Evolutionary conservation across 2,888 invertebrate species (phyloP).

Genomic region (Drosophila histrio): DNA sequence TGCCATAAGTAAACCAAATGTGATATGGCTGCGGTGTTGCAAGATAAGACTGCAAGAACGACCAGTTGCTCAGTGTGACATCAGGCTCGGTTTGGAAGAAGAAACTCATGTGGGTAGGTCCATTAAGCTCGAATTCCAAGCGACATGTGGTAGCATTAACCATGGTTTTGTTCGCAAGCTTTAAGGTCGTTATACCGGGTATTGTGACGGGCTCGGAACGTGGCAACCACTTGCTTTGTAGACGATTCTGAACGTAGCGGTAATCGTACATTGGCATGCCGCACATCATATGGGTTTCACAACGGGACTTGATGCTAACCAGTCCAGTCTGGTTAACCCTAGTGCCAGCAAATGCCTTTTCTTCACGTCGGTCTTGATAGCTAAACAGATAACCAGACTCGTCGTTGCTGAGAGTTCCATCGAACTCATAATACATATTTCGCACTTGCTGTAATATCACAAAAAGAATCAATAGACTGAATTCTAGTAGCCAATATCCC

Average conservation of each 20-base stretch:
- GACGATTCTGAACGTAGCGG: slow-evolving; percentile 52
- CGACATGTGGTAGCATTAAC: slow-evolving; percentile 44
- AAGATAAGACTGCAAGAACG: slow-evolving; percentile 66
- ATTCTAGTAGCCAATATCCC: neutral
- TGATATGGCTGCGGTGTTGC: slow-evolving; percentile 67
- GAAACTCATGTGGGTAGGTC: slow-evolving; percentile 74
- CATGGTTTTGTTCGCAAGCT: slow-evolving; percentile 55
- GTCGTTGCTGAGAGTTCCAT: slow-evolving; percentile 76
- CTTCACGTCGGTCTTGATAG: slow-evolving; percentile 83
- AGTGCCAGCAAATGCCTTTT: slow-evolving; percentile 47
- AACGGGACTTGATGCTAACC: slow-evolving; percentile 54
- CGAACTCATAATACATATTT: slow-evolving; percentile 83
- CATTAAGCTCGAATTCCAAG: slow-evolving; percentile 66
- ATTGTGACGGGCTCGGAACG: slow-evolving; percentile 49
- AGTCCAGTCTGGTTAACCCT: slow-evolving; percentile 63
- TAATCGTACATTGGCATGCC: slow-evolving; percentile 77
- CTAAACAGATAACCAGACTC: slow-evolving; percentile 85
- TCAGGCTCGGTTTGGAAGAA: slow-evolving; percentile 68
- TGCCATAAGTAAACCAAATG: slow-evolving; percentile 70
- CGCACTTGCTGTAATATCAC: slow-evolving; percentile 83
- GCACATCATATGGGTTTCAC: slow-evolving; percentile 73
- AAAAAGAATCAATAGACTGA: neutral
- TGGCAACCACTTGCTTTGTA: slow-evolving; percentile 64
- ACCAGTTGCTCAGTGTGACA: slow-evolving; percentile 72
- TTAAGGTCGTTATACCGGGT: slow-evolving; percentile 57